Evolutionary conservation across 2,113 vertebrate genomes (phyloP).

Genomic region (Calidris pygmaea): DNA sequence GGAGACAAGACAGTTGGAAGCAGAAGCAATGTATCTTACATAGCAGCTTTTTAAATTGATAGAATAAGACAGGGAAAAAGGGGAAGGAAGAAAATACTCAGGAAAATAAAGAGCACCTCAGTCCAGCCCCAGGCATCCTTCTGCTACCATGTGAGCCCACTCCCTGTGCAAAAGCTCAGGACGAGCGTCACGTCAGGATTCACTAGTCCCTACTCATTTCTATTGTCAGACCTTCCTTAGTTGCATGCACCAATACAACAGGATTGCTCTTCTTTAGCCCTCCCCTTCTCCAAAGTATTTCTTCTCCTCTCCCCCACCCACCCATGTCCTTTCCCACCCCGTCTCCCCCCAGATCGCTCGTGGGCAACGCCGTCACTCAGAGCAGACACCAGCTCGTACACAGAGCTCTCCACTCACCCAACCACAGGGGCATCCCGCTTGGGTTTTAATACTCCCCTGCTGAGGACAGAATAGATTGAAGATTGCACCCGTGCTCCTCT

Average conservation of each 20-base stretch:
- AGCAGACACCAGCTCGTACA: constrained; percentile 12
- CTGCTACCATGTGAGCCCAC: not conserved
- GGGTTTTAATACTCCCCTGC: constrained; percentile 62
- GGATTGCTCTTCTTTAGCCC: not conserved
- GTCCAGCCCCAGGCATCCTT: not conserved
- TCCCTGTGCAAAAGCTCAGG: not conserved
- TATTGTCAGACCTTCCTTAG: not conserved
- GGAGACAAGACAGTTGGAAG: not conserved
- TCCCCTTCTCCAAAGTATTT: not conserved
- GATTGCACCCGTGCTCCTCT: constrained; percentile 47
- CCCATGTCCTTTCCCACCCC: not conserved
- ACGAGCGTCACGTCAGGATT: rapidly evolving
- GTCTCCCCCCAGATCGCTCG: not conserved
- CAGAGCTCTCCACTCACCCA: constrained; percentile 63
- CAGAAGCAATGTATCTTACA: not conserved
- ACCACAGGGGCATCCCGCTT: constrained; percentile 44
- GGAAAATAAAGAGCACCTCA: not conserved
- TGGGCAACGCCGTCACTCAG: not conserved
- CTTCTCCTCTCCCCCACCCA: not conserved
- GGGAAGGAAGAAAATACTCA: not conserved
- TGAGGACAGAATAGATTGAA: constrained; percentile 59
- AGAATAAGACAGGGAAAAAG: not conserved
- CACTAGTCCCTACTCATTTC: not conserved
- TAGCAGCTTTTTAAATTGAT: not conserved
- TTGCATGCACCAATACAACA: not conserved